Evolutionary conservation across 2,888 invertebrate species (phyloP), one percentile per base, ranked within the genome.

Genomic region (Timema podura): DNA sequence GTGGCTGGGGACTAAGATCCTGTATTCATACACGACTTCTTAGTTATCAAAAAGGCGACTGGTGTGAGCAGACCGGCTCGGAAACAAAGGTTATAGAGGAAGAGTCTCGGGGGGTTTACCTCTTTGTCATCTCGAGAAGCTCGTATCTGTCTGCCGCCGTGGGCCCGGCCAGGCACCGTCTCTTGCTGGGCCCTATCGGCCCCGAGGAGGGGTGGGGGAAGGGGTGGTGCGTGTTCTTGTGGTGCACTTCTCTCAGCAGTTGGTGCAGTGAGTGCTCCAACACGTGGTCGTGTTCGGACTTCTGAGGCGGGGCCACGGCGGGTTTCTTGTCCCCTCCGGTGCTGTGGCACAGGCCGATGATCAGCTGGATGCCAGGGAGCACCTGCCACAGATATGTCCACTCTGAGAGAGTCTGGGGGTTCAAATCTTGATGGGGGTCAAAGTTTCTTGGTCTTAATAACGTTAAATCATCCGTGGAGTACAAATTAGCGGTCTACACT

Each of bases 151-250:
- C 95, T 0, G 93, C 91, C 0, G 96, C 96, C 81, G 89, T 90
- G 0, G 97, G 97, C 0, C 95, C 97, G 13, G 97, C 97, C 15
- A 96, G 82, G 80, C 95, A 91, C 72, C 97, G 87, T 59, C 92
- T 88, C 81, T 95, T 96, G 75, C 92, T 93, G n/a, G 96, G 92
- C 0, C 97, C 97, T 15, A 97, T 85, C 0, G 95, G 94, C 0
- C 95, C 96, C 48, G 96, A 95, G 45, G 95, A 92, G 5, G 97
- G 97, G 85, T 96, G 96, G 1, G 97, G 96, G 83, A 96, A 92
- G 7, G 96, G 94, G 82, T 95, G 93, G 82, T 95, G 94, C 6
- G 95, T 92, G 82, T 96, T 95, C 77, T 91, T 90, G 80, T 94
- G 91, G 81, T 97, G 97, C 11, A 95, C 92, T 77, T 96, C 95